A percentile compares a stretch with the other conserved stretches of the same genome.
phyloP scores from a whole-genome alignment of 2,888 invertebrate genomes.

The Erpobdella octoculata region DNA sequence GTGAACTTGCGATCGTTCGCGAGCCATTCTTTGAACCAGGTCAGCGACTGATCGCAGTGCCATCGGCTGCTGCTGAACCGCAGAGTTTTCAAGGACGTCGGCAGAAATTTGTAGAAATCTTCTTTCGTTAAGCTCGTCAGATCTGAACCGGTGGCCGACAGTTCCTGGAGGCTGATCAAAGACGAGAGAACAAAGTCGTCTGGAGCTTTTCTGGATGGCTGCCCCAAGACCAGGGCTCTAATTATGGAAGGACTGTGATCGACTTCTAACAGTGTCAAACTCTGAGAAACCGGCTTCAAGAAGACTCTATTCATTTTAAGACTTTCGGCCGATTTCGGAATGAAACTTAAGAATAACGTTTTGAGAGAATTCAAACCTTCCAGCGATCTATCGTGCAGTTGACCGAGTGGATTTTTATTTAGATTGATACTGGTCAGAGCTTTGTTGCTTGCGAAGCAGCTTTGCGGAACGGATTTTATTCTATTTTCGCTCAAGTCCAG shows the following conservation, averaged over 20 bases:
- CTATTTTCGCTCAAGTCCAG: constrained; percentile 36
- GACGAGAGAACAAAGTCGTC: constrained; percentile 20
- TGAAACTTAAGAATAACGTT: constrained; percentile 29
- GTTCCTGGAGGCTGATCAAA: constrained; percentile 31
- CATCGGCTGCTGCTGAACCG: constrained; percentile 34
- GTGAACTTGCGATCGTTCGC: constrained; percentile 27
- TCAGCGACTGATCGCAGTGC: constrained; percentile 37
- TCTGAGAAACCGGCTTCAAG: background rate
- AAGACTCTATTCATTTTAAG: background rate
- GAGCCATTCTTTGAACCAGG: constrained; percentile 37
- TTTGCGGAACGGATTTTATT: constrained; percentile 14
- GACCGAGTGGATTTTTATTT: constrained; percentile 31
- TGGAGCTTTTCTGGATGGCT: background rate
- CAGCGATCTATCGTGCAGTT: constrained; percentile 21
- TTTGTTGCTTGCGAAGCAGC: constrained; percentile 25
- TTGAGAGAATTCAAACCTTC: constrained; percentile 15
- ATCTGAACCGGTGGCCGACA: constrained; percentile 37
- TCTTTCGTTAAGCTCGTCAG: constrained; percentile 28
- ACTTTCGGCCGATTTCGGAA: background rate
- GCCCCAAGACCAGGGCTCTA: constrained; percentile 23
- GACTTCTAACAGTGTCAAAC: constrained; percentile 32
- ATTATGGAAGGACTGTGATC: constrained; percentile 36
- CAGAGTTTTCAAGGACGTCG: constrained; percentile 28
- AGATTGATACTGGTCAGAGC: constrained; percentile 25
- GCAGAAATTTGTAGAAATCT: constrained; percentile 3